Conservation (phyloP, 2,797 vertebrate genomes). For the Columba guinea region DNA sequence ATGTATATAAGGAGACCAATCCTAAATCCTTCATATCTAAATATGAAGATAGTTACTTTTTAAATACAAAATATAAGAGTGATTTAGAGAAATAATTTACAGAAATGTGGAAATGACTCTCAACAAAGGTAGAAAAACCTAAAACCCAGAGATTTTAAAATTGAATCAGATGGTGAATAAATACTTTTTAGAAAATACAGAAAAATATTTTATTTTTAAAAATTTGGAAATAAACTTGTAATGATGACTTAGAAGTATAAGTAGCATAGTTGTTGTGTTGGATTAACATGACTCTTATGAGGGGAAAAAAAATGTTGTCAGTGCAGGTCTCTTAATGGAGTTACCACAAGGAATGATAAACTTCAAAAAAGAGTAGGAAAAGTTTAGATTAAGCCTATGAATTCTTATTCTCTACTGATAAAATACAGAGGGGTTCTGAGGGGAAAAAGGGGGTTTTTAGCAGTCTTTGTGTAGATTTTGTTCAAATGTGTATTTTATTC, state of each 20-base stretch:
- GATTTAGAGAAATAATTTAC: conserved; percentile 2
- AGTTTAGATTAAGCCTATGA: not conserved
- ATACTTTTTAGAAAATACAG: not conserved
- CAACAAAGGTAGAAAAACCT: not conserved
- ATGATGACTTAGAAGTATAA: not conserved
- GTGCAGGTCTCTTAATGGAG: not conserved
- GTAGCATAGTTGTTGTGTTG: not conserved
- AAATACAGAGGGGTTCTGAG: not conserved
- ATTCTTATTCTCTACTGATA: not conserved
- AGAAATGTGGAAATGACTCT: not conserved
- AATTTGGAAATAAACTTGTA: not conserved
- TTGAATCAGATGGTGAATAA: not conserved
- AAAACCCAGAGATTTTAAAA: not conserved
- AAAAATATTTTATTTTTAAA: not conserved
- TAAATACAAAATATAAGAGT: not conserved
- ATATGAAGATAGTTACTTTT: not conserved
- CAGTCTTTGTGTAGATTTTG: not conserved
- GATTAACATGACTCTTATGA: not conserved
- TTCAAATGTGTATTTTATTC: not conserved
- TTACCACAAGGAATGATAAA: not conserved
- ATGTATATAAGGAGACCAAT: conserved; percentile 3
- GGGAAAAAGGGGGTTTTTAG: not conserved
- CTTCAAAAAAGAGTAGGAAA: not conserved
- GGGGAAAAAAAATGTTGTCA: not conserved
- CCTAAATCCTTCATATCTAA: conserved; percentile 45